A percentile compares a stretch with the other conserved stretches of the same genome.
Evolutionary conservation across 2,113 vertebrate genomes (phyloP).

Genomic region (Sturnus vulgaris): DNA sequence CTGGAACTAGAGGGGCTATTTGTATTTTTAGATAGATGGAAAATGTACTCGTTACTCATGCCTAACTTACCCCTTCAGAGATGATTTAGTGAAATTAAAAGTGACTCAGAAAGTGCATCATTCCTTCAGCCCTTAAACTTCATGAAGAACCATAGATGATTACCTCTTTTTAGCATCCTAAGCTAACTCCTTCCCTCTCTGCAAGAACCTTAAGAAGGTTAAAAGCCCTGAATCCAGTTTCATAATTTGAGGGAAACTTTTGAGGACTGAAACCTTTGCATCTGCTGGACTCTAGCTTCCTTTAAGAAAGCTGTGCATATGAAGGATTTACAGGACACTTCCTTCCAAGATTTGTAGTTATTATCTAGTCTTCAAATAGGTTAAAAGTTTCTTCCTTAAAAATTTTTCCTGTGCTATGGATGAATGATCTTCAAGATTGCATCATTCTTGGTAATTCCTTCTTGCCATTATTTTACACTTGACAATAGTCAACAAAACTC

Average conservation of each 20-base stretch:
- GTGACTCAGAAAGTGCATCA: background rate
- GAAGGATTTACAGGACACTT: background rate
- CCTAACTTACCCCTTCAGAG: background rate
- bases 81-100: background rate
- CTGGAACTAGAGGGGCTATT: background rate
- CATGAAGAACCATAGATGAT: background rate
- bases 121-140: background rate
- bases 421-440: slow-evolving; percentile 29
- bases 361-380: background rate
- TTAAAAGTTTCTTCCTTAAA: background rate
- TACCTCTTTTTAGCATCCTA: background rate
- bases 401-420: background rate
- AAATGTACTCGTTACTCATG: background rate
- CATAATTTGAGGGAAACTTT: background rate
- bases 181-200: background rate
- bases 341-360: background rate
- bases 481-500: slow-evolving; percentile 54
- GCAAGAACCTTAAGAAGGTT: background rate
- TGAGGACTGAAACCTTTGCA: background rate
- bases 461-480: slow-evolving; percentile 48
- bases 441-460: slow-evolving; percentile 38
- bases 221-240: background rate
- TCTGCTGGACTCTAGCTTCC: background rate
- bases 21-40: background rate
- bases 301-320: background rate